Evolutionary conservation across 1,140 invertebrate species (phyloP).

Genomic region (Bombus impatiens): DNA sequence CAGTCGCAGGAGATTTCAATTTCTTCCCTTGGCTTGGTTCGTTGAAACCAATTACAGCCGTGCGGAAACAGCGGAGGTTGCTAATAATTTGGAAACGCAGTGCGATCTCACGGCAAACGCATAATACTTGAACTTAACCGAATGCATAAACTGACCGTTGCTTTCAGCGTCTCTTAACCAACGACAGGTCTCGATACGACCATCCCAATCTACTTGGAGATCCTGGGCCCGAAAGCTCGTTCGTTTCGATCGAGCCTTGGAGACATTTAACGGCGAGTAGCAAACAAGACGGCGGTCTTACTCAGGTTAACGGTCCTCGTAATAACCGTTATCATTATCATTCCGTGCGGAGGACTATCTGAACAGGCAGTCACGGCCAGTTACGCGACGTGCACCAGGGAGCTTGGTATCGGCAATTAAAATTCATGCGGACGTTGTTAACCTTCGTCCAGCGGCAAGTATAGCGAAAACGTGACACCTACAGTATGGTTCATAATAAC

Average conservation of each 20-base stretch:
- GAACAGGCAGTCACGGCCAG: constrained; percentile 47
- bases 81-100: too few relatives aligned
- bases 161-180: not conserved
- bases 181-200: not conserved
- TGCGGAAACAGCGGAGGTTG: not conserved
- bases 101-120: not conserved
- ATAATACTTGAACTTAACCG: not conserved
- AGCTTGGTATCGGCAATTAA: constrained; percentile 71
- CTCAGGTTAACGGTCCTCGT: constrained; percentile 55
- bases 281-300: constrained; percentile 65
- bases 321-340: constrained; percentile 69
- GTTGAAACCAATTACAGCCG: not conserved
- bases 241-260: constrained; percentile 54
- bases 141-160: not conserved
- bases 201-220: not conserved
- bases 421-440: constrained; percentile 74
- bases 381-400: constrained; percentile 53
- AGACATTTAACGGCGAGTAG: constrained; percentile 48
- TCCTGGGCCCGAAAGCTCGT: not conserved
- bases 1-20: too few relatives aligned
- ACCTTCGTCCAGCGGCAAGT: constrained; percentile 51
- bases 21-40: not conserved
- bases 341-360: constrained; percentile 62
- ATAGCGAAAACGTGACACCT: not conserved
- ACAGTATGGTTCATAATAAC: not conserved